Percentiles rank a stretch among this genome's conserved stretches.
phyloP scores from a whole-genome alignment of 2,888 invertebrate genomes.

The Andricus quercusramuli region DNA sequence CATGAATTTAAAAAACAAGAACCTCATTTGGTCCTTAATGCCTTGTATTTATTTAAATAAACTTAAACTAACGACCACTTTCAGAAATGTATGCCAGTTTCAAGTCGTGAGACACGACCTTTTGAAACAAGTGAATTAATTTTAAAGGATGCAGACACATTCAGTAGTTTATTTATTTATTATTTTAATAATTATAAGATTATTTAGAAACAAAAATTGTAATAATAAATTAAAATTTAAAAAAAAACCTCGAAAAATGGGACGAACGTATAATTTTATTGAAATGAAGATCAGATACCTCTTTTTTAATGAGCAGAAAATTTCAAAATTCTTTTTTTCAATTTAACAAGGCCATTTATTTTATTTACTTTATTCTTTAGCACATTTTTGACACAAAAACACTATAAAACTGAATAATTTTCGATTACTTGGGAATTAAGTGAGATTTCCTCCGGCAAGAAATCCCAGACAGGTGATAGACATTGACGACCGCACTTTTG shows the following conservation, averaged over 20 bases:
- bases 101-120: background rate
- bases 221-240: no score
- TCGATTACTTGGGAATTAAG: no score
- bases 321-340: background rate
- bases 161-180: background rate
- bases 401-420: background rate
- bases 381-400: background rate
- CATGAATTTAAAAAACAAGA: background rate
- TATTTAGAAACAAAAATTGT: no score
- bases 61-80: background rate
- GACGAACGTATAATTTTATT: background rate
- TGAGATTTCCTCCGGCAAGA: background rate
- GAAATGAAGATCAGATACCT: background rate
- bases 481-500: background rate
- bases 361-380: no score
- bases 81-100: background rate
- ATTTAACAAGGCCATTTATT: background rate
- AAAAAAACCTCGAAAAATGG: background rate
- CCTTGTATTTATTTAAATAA: conserved; percentile 12
- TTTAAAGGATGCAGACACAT: background rate
- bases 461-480: background rate
- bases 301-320: background rate
- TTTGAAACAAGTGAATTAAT: background rate
- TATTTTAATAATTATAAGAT: no score
- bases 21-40: background rate